Evolutionary conservation across 1,140 invertebrate genomes (phyloP), one percentile per base, ranked within the genome.

Genomic region (Drosophila obscura): DNA sequence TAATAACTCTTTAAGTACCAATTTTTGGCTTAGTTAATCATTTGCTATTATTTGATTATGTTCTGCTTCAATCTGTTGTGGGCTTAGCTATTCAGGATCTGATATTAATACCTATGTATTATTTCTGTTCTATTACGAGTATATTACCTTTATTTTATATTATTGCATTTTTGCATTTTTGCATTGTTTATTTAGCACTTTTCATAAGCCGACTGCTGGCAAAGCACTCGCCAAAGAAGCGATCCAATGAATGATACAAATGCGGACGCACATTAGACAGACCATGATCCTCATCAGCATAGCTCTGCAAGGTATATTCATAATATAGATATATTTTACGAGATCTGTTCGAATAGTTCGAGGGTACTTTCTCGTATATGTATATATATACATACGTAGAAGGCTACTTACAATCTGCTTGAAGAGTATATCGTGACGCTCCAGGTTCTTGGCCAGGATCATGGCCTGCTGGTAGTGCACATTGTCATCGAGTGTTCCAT

Each of bases 391-490:
- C 3, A 19, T 16, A 13, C 3, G 13, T n/a, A 19, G 15, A 1
- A 11, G 6, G 4, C 24, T 5, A 77, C 91, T 91, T 93, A 98
- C 97, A 95, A 98, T 96, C 92, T 97, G 95, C 85, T 96, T 95
- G 88, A 98, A 99, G 9, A 96, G 92, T 71, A 99, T 96, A 80
- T 98, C 97, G 48, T 94, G 94, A 72, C 95, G 94, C 90, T 98
- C 97, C 61, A 99, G 93, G 60, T 95, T 94, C 92, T 96, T 96
- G 0, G 97, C 95, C 24, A 98, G 94, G 89, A 97, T 95, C 94
- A 98, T 96, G 22, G 97, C 96, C 90, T 99, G 97, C 91, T 99
- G 98, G 92, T 97, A 98, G 92, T 99, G 98, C 1, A 99, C 98
- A 92, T 99, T 98, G 90, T 99, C 98, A 93, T 98, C 96, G n/a